phyloP scores from a whole-genome alignment of 2,888 invertebrate species.

The Melangyna quadrimaculata region DNA sequence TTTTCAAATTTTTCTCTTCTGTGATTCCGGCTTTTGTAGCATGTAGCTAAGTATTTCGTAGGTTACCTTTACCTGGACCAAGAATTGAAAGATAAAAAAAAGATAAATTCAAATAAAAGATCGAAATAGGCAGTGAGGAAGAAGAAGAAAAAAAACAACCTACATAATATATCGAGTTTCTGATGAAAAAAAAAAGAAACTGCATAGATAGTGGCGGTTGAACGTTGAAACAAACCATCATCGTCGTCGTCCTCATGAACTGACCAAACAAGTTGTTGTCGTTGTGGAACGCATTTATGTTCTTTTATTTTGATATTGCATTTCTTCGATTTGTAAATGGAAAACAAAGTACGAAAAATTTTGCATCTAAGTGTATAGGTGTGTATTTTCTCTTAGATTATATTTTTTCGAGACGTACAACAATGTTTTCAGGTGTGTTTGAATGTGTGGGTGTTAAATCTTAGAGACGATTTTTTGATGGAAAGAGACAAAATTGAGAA shows the following conservation, averaged over 20 bases:
- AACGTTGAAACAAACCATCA: not conserved
- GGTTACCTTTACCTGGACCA: slow-evolving; percentile 27
- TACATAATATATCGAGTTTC: slow-evolving; percentile 49
- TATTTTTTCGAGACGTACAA: too few species aligned
- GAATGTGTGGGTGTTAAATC: not conserved
- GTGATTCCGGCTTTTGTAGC: slow-evolving; percentile 3
- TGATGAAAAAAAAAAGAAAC: not conserved
- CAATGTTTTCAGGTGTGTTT: not conserved
- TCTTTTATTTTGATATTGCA: slow-evolving; percentile 50
- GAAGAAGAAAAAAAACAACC: not conserved
- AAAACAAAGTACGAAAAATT: not conserved
- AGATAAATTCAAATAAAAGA: not conserved
- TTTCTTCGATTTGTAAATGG: not conserved
- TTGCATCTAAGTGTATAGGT: not conserved
- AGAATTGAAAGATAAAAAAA: slow-evolving; percentile 9
- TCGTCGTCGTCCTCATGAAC: slow-evolving; percentile 22
- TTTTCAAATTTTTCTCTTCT: slow-evolving; percentile 24
- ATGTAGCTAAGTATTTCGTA: not conserved
- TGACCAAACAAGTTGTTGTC: slow-evolving; percentile 71
- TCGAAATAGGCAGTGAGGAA: slow-evolving; percentile 5
- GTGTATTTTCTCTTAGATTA: not conserved
- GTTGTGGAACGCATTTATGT: slow-evolving; percentile 61
- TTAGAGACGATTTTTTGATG: not conserved
- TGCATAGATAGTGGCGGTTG: not conserved
- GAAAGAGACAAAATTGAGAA: not conserved